Percentiles rank a stretch among this genome's conserved stretches.
phyloP scores from a whole-genome alignment of 2,797 vertebrate species.

The Anguilla marmorata region DNA sequence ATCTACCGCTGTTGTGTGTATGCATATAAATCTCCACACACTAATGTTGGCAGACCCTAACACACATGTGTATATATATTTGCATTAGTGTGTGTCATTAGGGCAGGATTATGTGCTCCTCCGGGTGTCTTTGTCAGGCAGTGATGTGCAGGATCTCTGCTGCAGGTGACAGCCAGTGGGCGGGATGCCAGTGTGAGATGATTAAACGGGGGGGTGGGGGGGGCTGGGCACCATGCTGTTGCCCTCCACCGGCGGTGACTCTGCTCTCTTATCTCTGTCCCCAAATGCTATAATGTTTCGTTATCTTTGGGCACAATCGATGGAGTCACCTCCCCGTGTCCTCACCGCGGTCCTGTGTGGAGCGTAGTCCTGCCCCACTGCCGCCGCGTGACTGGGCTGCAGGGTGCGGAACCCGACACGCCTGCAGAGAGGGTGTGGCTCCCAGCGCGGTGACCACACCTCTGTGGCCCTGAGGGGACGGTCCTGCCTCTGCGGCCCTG shows the following conservation, averaged over 20 bases:
- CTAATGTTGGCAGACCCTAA: not conserved
- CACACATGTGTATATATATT: not conserved
- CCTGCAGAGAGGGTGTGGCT: not conserved
- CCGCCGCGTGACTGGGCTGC: not conserved
- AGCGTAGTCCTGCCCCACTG: slow-evolving; percentile 41
- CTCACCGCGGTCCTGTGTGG: slow-evolving; percentile 51
- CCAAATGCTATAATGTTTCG: not conserved
- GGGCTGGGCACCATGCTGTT: not conserved
- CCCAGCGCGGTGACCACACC: not conserved
- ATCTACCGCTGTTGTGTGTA: not conserved
- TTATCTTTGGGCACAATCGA: not conserved
- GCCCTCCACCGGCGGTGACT: not conserved
- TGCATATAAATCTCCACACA: not conserved
- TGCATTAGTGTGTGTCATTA: not conserved
- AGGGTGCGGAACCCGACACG: not conserved
- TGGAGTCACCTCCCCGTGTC: slow-evolving; percentile 29
- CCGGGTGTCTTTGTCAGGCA: not conserved
- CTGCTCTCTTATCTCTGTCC: not conserved
- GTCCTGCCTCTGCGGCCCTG: not conserved
- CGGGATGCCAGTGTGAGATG: not conserved
- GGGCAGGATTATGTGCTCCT: not conserved
- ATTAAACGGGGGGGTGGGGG: not conserved
- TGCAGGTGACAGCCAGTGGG: slow-evolving; percentile 8
- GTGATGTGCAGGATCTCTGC: not conserved
- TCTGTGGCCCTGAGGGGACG: not conserved